Conservation (phyloP, 1,140 invertebrate genomes). For the Alviniconcha marisindica region DNA sequence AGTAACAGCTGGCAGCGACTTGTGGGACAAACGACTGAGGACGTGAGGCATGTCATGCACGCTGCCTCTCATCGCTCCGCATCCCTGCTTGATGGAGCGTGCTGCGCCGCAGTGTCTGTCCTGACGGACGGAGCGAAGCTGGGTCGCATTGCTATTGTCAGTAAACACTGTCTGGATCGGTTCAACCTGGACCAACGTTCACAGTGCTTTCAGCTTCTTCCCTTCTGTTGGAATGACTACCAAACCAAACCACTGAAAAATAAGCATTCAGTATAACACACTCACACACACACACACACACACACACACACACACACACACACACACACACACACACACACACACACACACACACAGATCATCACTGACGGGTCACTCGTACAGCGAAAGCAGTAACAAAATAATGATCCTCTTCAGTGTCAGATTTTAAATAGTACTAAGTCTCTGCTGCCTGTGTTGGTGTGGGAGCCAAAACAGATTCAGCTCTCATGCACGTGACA, state of each 20-base stretch:
- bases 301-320: conserved; percentile 3
- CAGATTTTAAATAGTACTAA: not conserved
- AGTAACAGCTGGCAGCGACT: not conserved
- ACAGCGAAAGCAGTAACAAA: not conserved
- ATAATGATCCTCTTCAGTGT: not conserved
- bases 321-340: conserved; percentile 3
- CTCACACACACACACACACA: too few relatives aligned
- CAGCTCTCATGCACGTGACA: too few relatives aligned
- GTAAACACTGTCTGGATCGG: too few relatives aligned
- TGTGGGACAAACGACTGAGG: not conserved
- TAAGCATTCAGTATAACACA: too few relatives aligned
- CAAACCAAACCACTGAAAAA: not conserved
- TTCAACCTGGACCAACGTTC: too few relatives aligned
- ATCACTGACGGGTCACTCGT: not conserved
- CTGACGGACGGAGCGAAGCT: too few relatives aligned
- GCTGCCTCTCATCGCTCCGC: not conserved
- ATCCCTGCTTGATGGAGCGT: not conserved
- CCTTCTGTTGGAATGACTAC: too few relatives aligned
- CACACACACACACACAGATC: too few relatives aligned
- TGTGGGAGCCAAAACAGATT: too few relatives aligned
- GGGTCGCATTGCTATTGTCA: too few relatives aligned
- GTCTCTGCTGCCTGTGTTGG: not conserved
- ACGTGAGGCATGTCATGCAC: not conserved
- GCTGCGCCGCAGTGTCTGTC: not conserved
- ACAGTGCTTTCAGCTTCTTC: too few relatives aligned